Evolutionary conservation across 2,113 vertebrate genomes (phyloP).

Genomic region (Paedocypris sp.): DNA sequence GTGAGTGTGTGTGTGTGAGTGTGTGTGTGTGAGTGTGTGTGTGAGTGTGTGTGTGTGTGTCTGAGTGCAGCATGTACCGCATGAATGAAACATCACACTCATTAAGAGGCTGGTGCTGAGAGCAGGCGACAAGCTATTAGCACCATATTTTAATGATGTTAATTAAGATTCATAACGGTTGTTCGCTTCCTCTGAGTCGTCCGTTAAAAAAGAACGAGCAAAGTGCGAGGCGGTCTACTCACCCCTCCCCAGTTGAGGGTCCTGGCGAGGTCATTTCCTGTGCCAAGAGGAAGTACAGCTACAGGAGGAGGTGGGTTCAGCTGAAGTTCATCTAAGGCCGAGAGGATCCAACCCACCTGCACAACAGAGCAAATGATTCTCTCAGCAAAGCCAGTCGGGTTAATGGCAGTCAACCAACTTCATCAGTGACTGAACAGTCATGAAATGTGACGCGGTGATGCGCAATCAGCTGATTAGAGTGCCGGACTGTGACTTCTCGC

Average conservation of each 20-base stretch:
- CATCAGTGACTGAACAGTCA: background rate
- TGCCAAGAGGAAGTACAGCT: slow-evolving; percentile 91
- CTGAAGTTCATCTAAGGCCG: slow-evolving; percentile 87
- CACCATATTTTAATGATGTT: too few relatives aligned
- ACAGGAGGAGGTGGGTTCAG: slow-evolving; percentile 89
- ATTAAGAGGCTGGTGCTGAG: too few relatives aligned
- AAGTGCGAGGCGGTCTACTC: slow-evolving; percentile 50
- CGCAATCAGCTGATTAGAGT: background rate
- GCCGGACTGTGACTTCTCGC: background rate
- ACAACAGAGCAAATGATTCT: background rate
- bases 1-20: too few relatives aligned
- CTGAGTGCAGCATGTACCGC: too few relatives aligned
- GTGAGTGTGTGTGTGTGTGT: too few relatives aligned
- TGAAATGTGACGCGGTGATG: background rate
- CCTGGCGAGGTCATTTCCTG: slow-evolving; percentile 94
- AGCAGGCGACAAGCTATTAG: too few relatives aligned
- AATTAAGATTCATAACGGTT: too few relatives aligned
- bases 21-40: too few relatives aligned
- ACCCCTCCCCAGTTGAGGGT: slow-evolving; percentile 99
- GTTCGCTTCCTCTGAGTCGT: too few relatives aligned
- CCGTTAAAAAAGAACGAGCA: too few relatives aligned
- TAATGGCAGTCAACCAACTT: background rate
- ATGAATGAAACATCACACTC: too few relatives aligned
- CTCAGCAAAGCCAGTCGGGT: background rate
- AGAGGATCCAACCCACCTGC: slow-evolving; percentile 97